Evolutionary conservation across 2,888 invertebrate genomes (phyloP), one percentile per base, ranked within the genome.

Genomic region (Netelia virgata): DNA sequence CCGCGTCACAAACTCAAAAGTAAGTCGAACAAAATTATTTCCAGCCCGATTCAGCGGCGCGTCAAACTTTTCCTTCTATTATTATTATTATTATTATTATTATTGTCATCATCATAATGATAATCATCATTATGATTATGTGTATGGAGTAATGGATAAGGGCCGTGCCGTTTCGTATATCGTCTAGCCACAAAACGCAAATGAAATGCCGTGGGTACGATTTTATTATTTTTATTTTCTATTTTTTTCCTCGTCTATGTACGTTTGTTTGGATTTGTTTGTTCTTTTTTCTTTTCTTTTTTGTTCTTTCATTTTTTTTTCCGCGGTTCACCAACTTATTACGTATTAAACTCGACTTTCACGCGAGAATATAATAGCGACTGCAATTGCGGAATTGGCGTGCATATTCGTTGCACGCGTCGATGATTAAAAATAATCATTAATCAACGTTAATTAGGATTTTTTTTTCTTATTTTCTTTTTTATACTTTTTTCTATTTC

Each of bases 1-100:
- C 95, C 96, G 97, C 95, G 96, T 97, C 94, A 94, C 94, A 94
- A 95, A 95, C 94, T 91, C 92, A 88, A 93, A 93, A 92, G 94
- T 94, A 89, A 93, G 92, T 47, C 57, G 6, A 23, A 43, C n/a
- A 41, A 68, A 18, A 57, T 14, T 47, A 57, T 50, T 66, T 57
- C 36, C n/a, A 20, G 10, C 68, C n/a, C 68, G 10, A 66, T 75
- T 23, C n/a, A 66, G 43, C 47, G 43, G 47, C 66, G 57, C 36
- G 18, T 61, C 16, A 18, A 57, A 57, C 16, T 47, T n/a, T 20
- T 18, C 16, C 11, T 57, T 41, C 36, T 36, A 6, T 57, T 20
- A 6, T 57, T n/a, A 11, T 16, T n/a, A 20, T 57, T 36, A 6
- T 57, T 20, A 10, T 41, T 9, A 11, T 36, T 23, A 50, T 14